Conservation (phyloP, 2,113 vertebrate genomes). For the Ageneiosus marmoratus region DNA sequence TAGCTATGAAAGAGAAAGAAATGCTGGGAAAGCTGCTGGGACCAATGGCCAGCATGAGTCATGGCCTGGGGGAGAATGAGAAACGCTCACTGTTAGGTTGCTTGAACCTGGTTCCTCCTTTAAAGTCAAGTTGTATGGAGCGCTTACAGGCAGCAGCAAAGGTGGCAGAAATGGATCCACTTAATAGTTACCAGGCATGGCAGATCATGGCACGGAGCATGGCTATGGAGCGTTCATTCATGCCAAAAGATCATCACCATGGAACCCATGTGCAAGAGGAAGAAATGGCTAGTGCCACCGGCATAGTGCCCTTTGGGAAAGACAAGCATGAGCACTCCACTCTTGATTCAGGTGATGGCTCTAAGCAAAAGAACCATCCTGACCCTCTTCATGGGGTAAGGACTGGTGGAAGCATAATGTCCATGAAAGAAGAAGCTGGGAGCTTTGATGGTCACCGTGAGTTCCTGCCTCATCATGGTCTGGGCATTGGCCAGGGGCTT, state of each 20-base stretch:
- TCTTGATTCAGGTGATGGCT: slow-evolving; percentile 83
- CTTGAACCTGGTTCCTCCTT: slow-evolving; percentile 93
- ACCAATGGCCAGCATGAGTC: slow-evolving; percentile 84
- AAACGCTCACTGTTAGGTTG: slow-evolving; percentile 94
- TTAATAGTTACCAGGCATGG: slow-evolving; percentile 98
- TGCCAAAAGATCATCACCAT: slow-evolving; percentile 91
- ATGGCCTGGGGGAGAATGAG: slow-evolving; percentile 86
- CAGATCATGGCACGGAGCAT: slow-evolving; percentile 98
- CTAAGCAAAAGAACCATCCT: slow-evolving; percentile 91
- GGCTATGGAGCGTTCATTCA: slow-evolving; percentile 93
- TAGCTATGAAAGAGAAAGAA: slow-evolving; percentile 93
- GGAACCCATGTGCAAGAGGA: slow-evolving; percentile 87
- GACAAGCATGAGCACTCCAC: slow-evolving; percentile 93
- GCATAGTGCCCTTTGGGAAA: slow-evolving; percentile 84
- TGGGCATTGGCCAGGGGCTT: slow-evolving; percentile 81
- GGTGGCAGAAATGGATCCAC: slow-evolving; percentile 97
- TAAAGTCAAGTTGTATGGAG: slow-evolving; percentile 98
- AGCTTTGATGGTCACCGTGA: slow-evolving; percentile 89
- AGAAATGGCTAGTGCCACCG: slow-evolving; percentile 77
- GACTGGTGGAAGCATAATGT: slow-evolving; percentile 79
- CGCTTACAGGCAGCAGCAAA: slow-evolving; percentile 95
- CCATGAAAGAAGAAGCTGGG: slow-evolving; percentile 84
- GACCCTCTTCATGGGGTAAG: slow-evolving; percentile 88
- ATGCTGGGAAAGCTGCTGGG: slow-evolving; percentile 92
- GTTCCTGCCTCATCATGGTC: slow-evolving; percentile 83